Base-by-base conservation (phyloP, 1,140 invertebrate genomes). In the Drosophila virilis region DNA sequence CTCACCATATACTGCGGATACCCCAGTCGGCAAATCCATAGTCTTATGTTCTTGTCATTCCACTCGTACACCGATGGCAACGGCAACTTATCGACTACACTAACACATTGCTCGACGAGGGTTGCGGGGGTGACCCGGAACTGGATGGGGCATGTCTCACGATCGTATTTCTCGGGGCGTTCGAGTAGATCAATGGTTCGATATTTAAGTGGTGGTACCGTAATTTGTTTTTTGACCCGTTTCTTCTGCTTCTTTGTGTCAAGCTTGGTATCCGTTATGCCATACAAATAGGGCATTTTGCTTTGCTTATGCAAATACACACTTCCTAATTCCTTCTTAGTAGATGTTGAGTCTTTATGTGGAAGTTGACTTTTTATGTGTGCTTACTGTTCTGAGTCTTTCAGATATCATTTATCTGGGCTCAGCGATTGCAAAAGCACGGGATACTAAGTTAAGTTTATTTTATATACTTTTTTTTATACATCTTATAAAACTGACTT, bases 1-100 rank as follows among this genome's bases (percentile, higher is more conserved):
- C 83, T 32, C 13, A 91, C 88, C 84, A 75, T 82, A 38, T 91
- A 91, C 38, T 91, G 65, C 1, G 80, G 89, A 81, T 79, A 91
- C 0, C 88, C 88, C n/a, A 74, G 78, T 6, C 46, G n/a, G 10
- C 28, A 40, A 1, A 91, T 78, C 89, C 88, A 91, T 0, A 40
- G 62, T 8, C 74, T 50, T 8, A 91, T 74, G 33, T 89, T 74
- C 75, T 62, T 77, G n/a, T 90, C 77, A 12, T 55, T 54, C 88
- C 88, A 91, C 37, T 89, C 84, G 28, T 40, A 91, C 1, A 80
- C 43, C 35, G 80, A 71, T 1, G 83, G 46, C 37, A 91, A 1
- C 0, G 78, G 78, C 40, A 90, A 9, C 22, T 77, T 82, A 35
- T 90, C 78, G 38, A 88, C 89, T 10, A 22, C 72, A 8, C 35